Base-by-base conservation (phyloP, 2,797 vertebrate species). In the Leptoclinus maculatus region DNA sequence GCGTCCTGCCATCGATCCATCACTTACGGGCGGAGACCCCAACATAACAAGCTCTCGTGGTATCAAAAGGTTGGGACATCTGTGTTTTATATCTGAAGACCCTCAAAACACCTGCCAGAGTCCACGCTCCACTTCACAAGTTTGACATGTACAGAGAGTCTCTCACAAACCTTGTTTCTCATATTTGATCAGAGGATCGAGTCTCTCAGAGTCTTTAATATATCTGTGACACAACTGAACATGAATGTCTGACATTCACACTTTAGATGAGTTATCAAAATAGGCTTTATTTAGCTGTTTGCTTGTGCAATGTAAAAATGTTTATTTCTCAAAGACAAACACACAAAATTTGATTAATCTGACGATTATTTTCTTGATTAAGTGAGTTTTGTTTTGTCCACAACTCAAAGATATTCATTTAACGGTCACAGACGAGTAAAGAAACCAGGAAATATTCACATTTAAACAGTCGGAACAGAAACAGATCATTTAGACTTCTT, bases 41-140 rank as follows among this genome's bases (percentile, higher is more conserved):
- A 83, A 79, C 74, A 91, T 66, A 90, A 92, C 89, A 93, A 78
- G 75, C 83, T 85, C 45, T 23, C 13, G 2, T 5, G n/a, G 39
- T 87, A 84, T 89, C 87, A 89, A 7, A 90, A 89, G 87, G 78
- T 79, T 21, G 34, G 71, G 84, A 83, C 92, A 91, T 90, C 90
- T 92, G 90, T 74, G 79, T 90, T 86, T 76, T 83, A 92, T 90
- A 87, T 54, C 74, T 7, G 41, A 36, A 63, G 80, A 71, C 39
- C 78, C 76, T 87, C 49, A 78, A 83, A 92, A 88, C 82, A 90
- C 86, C 89, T 87, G 89, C 73, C 86, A 54, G 19, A 54, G 66
- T 81, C 70, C 56, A 57, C 77, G 43, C 73, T 69, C 29, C 21
- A 17, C 41, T 82, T 64, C 67, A 88, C 80, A 68, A 67, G 80